phyloP scores from a whole-genome alignment of 2,797 vertebrate genomes.

The Neosilurus mollespiculum region DNA sequence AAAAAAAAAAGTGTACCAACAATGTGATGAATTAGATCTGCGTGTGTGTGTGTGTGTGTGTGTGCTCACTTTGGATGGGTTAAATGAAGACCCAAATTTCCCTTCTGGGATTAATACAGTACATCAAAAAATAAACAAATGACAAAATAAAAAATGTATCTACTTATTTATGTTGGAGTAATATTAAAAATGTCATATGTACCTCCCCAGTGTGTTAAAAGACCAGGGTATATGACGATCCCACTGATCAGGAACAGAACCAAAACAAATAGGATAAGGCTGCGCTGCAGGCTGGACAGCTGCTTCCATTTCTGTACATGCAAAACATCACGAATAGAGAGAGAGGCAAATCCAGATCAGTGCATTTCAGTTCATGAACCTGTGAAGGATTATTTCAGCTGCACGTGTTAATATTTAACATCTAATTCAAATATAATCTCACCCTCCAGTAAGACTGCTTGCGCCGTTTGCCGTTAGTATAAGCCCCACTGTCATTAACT shows the following conservation, averaged over 20 bases:
- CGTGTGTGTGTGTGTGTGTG: too few species aligned
- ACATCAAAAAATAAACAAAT: too few species aligned
- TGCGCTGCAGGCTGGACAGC: conserved; percentile 88
- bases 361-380: not conserved
- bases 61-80: too few species aligned
- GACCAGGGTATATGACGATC: conserved; percentile 71
- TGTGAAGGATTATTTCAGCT: too few species aligned
- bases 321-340: conserved; percentile 12
- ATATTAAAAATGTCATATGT: conserved; percentile 34
- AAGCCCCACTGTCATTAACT: conserved; percentile 67
- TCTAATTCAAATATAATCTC: conserved; percentile 52
- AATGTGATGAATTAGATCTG: not conserved
- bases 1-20: conserved; percentile 26
- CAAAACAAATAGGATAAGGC: conserved; percentile 78
- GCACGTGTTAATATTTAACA: not conserved
- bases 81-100: too few species aligned
- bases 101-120: too few species aligned
- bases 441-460: conserved; percentile 89
- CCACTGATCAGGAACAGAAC: conserved; percentile 77
- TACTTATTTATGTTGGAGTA: not conserved
- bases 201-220: conserved; percentile 81
- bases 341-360: not conserved
- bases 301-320: conserved; percentile 91
- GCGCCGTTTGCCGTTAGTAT: conserved; percentile 82
- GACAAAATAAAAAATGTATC: too few species aligned